Evolutionary conservation across 1,140 invertebrate species (phyloP).

Genomic region (Diploscapter pachys): DNA sequence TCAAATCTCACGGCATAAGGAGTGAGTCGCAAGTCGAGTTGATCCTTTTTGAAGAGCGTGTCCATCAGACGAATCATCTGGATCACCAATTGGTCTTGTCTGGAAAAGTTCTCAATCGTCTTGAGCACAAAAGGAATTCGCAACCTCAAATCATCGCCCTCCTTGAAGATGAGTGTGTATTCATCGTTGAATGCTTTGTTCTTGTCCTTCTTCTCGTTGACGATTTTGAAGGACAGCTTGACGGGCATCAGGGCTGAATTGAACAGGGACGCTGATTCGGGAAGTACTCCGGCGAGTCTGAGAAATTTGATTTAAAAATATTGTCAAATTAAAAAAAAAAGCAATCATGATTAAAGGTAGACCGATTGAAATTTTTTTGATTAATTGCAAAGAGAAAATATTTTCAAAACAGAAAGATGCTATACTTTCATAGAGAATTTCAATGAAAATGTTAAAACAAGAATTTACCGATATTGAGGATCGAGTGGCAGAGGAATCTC

Average conservation of each 20-base stretch:
- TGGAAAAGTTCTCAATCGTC: conserved; percentile 15
- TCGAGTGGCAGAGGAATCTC: conserved; percentile 88
- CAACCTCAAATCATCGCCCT: conserved; percentile 84
- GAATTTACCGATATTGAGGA: conserved; percentile 66
- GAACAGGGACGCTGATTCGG: conserved; percentile 81
- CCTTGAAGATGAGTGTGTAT: conserved; percentile 95
- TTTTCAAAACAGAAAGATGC: too few species aligned
- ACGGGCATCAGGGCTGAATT: conserved; percentile 98
- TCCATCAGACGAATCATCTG: conserved; percentile 97
- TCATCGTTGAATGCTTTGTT: conserved; percentile 5
- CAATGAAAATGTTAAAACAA: conserved; percentile 5
- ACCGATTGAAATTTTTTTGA: too few species aligned
- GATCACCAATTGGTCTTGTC: conserved; percentile 92
- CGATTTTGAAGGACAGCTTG: conserved; percentile 82
- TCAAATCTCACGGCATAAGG: conserved; percentile 62
- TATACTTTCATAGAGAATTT: neutral
- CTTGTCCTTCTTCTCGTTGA: conserved; percentile 64
- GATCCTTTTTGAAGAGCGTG: conserved; percentile 78
- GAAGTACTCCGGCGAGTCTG: conserved; percentile 69
- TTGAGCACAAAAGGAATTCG: conserved; percentile 13
- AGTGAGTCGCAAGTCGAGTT: conserved; percentile 88
- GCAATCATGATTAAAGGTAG: too few species aligned
- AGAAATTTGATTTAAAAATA: neutral
- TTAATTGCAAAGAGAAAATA: too few species aligned
- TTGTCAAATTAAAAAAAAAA: too few species aligned